Evolutionary conservation across 64 coral and sea anemone genomes (phyloP).

Genomic region (Dendronephthya gigantea): DNA sequence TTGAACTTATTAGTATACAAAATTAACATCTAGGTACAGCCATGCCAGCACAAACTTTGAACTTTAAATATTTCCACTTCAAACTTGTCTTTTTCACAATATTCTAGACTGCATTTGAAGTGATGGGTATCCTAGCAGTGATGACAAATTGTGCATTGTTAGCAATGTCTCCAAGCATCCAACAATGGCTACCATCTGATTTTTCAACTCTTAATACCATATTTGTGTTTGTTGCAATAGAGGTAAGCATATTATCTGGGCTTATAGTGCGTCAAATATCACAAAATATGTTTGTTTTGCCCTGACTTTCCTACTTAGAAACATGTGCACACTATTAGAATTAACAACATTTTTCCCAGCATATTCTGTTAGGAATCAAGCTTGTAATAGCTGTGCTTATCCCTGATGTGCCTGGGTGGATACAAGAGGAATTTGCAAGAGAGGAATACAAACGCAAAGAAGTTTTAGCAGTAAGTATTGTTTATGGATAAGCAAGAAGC

Average conservation of each 20-base stretch:
- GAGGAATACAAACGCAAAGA: conserved; percentile 58
- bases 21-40: too few species aligned
- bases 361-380: conserved; percentile 68
- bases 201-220: conserved; percentile 73
- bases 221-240: conserved; percentile 78
- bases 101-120: conserved; percentile 71
- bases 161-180: conserved; percentile 70
- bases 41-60: too few species aligned
- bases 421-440: conserved; percentile 81
- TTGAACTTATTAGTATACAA: too few species aligned
- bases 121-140: conserved; percentile 68
- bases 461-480: conserved; percentile 52
- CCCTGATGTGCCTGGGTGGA: conserved; percentile 93
- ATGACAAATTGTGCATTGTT: conserved; percentile 96
- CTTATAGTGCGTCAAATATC: too few species aligned
- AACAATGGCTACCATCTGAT: conserved; percentile 66
- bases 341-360: conserved; percentile 38
- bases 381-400: conserved; percentile 61
- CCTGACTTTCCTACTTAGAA: too few species aligned
- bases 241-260: conserved; percentile 59
- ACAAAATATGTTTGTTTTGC: background rate
- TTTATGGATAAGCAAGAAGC: too few species aligned
- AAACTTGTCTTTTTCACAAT: background rate
- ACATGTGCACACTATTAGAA: background rate
- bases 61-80: too few species aligned